Base-by-base conservation (phyloP, 2,888 invertebrate species). In the Drosophila silvestris region DNA sequence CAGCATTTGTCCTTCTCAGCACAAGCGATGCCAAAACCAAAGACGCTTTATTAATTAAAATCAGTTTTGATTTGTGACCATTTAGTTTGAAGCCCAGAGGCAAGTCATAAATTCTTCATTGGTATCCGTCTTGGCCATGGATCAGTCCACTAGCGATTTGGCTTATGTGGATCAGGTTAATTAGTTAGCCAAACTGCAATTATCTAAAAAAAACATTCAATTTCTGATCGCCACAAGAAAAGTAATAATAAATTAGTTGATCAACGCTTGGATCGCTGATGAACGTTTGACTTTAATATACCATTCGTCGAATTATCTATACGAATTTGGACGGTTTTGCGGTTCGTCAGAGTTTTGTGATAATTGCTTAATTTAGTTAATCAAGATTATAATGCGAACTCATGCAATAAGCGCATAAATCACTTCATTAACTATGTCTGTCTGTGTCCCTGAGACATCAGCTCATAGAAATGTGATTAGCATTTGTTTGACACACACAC, bases 331-430 rank as follows among this genome's bases (percentile, higher is more conserved):
- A 7, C 16, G 54, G 53, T n/a, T 44, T 60, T 54, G 67, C 57
- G 60, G 61, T 70, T 64, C 58, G 71, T 60, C 12, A 62, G 30
- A 74, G 70, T 74, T 82, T 73, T 79, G 85, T 71, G 64, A 71
- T 87, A 88, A 91, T 91, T 88, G 82, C 82, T 90, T 85, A 82
- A 85, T 91, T 89, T 90, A 77, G 78, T 67, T 89, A 84, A 85
- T 81, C 78, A 83, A 77, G 50, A 69, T 78, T 80, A 68, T 74
- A 70, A 78, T 75, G 77, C 74, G 33, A 83, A 81, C 73, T 78
- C 90, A 90, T 80, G 91, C 89, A 82, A 91, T 79, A 85, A 69
- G 70, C 80, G 74, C 74, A 90, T 90, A 90, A 90, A 90, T 90
- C 89, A 90, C 79, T 82, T 77, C 72, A 85, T 87, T 89, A 79